Conservation (phyloP, 2,888 invertebrate species). For the Ophion ellenae region DNA sequence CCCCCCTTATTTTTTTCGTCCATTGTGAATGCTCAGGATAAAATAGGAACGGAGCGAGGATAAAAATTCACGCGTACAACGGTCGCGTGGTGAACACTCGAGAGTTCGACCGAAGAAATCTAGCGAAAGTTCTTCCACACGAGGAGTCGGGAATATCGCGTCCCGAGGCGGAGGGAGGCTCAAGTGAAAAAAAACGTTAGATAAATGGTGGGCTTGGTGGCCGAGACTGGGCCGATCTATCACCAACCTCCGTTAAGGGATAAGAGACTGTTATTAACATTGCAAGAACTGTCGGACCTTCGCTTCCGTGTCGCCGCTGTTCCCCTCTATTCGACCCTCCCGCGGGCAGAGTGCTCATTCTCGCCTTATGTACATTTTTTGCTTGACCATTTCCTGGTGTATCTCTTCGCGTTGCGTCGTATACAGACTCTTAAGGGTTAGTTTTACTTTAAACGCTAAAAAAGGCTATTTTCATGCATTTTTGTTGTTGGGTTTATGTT, state of each 20-base stretch:
- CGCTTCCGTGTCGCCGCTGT: slow-evolving; percentile 50
- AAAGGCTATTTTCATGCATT: no score
- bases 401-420: background rate
- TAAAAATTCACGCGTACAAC: slow-evolving; percentile 28
- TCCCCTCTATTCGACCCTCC: slow-evolving; percentile 35
- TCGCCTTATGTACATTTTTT: slow-evolving; percentile 32
- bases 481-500: no score
- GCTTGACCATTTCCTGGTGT: background rate
- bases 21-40: background rate
- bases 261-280: slow-evolving; percentile 82
- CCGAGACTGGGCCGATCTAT: slow-evolving; percentile 82
- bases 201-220: slow-evolving; percentile 81
- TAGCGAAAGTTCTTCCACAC: slow-evolving; percentile 43
- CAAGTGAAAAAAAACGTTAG: slow-evolving; percentile 77
- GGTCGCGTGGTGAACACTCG: slow-evolving; percentile 77
- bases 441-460: no score
- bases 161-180: slow-evolving; percentile 76
- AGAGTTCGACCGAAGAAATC: slow-evolving; percentile 71
- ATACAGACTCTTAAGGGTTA: no score
- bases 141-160: slow-evolving; percentile 6
- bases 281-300: slow-evolving; percentile 80
- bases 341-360: background rate
- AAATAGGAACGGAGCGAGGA: background rate
- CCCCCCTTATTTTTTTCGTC: background rate
- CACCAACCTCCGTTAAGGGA: slow-evolving; percentile 73